Base-by-base conservation (phyloP, 2,113 vertebrate genomes). In the Corythornis madagascariensis region DNA sequence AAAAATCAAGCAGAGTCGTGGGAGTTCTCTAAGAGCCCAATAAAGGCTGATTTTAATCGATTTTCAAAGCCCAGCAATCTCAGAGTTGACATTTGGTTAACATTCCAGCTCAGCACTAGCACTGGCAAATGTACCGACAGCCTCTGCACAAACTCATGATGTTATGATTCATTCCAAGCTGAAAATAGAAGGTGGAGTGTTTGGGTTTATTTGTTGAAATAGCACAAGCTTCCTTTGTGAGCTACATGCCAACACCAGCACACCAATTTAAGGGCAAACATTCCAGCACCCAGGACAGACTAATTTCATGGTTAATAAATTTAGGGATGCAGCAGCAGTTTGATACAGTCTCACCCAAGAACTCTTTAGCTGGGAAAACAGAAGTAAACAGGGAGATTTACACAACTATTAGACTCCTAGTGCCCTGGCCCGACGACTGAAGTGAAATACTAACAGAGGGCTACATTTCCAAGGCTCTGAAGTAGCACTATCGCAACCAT, bases 221-320 rank as follows among this genome's bases (percentile, higher is more conserved):
- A 60, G 85, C 65, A 45, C 59, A 45, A 72, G 55, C 47, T 92
- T 83, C 85, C 85, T 91, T 66, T 74, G 83, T 53, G 80, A 93
- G 69, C 76, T 31, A 26, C 52, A 4, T 21, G 53, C 80, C 84
- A 79, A 56, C 0, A 7, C 57, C 65, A 75, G 77, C 26, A n/a
- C 83, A 20, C 0, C 1, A 31, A 55, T 42, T 25, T 13, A 48
- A 94, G 63, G 60, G 55, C 77, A 42, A 87, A 76, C 5, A 12
- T 84, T 94, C 76, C 86, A 82, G 47, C 24, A 53, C 17, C 55
- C 86, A 91, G 75, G 75, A 92, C 65, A 74, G 72, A 7, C 83
- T 85, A 55, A 93, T 95, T 93, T 93, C 77, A 85, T 72, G 81
- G 69, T 70, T 90, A 94, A 94, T 90, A 90, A 77, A 90, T 93